These are phyloP conservation scores for Teleogryllus occipitalis DNA, from an alignment of 1,140 invertebrate genomes.

Conservation along the genomic window DNA sequence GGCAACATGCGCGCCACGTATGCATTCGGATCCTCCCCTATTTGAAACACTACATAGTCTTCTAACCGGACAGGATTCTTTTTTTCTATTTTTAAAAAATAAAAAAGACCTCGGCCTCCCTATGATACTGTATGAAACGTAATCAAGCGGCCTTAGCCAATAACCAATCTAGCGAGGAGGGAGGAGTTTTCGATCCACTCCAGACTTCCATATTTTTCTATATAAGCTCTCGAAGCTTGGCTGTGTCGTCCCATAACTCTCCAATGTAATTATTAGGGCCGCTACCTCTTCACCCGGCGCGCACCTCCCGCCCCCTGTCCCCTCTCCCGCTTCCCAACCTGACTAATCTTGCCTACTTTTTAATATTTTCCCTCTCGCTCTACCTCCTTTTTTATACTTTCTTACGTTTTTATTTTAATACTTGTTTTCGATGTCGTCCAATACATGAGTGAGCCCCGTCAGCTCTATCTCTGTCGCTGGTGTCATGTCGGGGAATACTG, in stretches of 20 bases:
- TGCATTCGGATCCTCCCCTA: constrained; percentile 11
- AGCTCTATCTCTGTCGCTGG: no score
- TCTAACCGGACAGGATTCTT: neutral
- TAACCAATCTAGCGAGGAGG: constrained; percentile 15
- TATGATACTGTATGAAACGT: neutral
- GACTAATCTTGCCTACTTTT: neutral
- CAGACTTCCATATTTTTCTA: neutral
- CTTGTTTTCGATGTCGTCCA: neutral
- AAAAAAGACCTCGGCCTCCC: neutral
- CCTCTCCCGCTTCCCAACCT: neutral
- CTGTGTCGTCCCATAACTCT: constrained; percentile 13
- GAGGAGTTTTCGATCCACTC: constrained; percentile 12
- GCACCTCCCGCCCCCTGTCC: no score
- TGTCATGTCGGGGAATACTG: no score
- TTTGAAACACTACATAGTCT: constrained; percentile 8
- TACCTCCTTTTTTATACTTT: neutral
- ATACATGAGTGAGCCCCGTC: no score
- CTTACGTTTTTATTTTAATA: neutral
- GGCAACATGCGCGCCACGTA: neutral
- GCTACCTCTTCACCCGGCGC: neutral
- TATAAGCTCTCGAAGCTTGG: neutral
- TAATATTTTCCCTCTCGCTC: neutral
- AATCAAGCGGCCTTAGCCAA: constrained; percentile 16
- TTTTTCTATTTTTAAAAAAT: neutral
- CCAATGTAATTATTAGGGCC: constrained; percentile 16